These are phyloP conservation scores for Idaea straminata DNA, from an alignment of 2,888 invertebrate genomes.

Conservation along the genomic window DNA sequence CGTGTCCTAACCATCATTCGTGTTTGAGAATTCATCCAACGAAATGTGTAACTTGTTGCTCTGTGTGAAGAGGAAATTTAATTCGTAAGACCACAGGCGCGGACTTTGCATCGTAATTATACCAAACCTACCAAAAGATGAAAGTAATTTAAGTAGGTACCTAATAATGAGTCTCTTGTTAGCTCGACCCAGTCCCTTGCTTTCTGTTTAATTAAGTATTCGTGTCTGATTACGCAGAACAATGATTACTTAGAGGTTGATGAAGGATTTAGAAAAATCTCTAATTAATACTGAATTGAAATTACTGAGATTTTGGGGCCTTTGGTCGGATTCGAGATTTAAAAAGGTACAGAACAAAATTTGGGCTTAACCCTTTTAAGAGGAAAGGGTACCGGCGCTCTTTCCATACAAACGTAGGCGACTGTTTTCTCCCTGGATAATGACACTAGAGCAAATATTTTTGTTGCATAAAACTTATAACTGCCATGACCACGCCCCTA, in stretches of 20 bases:
- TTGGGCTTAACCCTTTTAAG: too few species aligned
- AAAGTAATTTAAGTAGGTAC: conserved; percentile 9
- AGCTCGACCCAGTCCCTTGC: neutral
- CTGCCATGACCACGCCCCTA: too few species aligned
- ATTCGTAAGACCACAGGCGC: conserved; percentile 24
- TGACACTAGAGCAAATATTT: too few species aligned
- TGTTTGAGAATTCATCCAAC: conserved; percentile 31
- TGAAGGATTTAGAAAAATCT: neutral
- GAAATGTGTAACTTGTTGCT: conserved; percentile 36
- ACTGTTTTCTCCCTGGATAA: too few species aligned
- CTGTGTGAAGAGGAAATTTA: conserved; percentile 27
- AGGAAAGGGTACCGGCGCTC: too few species aligned
- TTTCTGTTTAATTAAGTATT: neutral
- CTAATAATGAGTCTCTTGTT: conserved; percentile 3
- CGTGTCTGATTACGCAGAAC: neutral
- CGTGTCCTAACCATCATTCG: conserved; percentile 6
- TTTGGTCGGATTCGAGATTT: neutral
- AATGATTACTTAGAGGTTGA: neutral
- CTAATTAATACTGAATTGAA: neutral
- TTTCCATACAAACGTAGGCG: too few species aligned
- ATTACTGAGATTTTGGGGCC: neutral
- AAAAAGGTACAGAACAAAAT: too few species aligned
- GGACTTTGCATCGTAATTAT: conserved; percentile 18
- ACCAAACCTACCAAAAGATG: conserved; percentile 10
- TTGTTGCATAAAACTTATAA: too few species aligned